A percentile compares a stretch with the other conserved stretches of the same genome.
These are phyloP conservation scores for Centropristis striata DNA, from an alignment of 2,113 vertebrate species.

Conservation along the genomic window DNA sequence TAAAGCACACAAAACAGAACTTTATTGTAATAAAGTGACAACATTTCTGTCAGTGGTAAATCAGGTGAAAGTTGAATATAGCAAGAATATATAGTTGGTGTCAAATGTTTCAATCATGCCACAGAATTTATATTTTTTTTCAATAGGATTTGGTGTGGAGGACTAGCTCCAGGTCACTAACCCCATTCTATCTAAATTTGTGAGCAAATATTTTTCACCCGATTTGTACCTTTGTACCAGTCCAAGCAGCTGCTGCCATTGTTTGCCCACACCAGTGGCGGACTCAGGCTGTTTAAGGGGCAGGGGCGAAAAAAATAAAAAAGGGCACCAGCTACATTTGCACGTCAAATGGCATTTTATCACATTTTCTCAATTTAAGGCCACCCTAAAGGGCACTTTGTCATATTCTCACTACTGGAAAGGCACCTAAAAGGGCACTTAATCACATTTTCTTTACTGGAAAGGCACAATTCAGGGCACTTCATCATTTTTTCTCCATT, in stretches of 20 bases:
- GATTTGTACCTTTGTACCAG: neutral
- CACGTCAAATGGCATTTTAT: too few relatives aligned
- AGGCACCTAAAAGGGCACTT: too few relatives aligned
- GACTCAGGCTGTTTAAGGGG: too few relatives aligned
- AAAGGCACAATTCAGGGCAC: too few relatives aligned
- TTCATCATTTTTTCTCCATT: too few relatives aligned
- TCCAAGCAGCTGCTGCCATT: neutral
- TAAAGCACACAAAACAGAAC: neutral
- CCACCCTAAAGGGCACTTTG: too few relatives aligned
- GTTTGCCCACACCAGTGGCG: neutral
- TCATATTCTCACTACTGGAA: too few relatives aligned
- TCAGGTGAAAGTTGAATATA: neutral
- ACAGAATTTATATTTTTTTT: neutral
- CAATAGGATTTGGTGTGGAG: neutral
- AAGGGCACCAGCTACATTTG: too few relatives aligned
- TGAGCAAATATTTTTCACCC: neutral
- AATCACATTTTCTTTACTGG: too few relatives aligned
- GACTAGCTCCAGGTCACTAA: neutral
- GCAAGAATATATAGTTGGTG: neutral
- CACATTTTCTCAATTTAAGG: too few relatives aligned
- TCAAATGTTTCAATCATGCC: neutral
- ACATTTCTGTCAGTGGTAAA: neutral
- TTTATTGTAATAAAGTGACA: too few relatives aligned
- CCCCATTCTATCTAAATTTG: neutral
- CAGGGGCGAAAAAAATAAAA: too few relatives aligned